These are phyloP conservation scores for Etheostoma spectabile DNA, from an alignment of 2,113 vertebrate species.

Conservation along the genomic window DNA sequence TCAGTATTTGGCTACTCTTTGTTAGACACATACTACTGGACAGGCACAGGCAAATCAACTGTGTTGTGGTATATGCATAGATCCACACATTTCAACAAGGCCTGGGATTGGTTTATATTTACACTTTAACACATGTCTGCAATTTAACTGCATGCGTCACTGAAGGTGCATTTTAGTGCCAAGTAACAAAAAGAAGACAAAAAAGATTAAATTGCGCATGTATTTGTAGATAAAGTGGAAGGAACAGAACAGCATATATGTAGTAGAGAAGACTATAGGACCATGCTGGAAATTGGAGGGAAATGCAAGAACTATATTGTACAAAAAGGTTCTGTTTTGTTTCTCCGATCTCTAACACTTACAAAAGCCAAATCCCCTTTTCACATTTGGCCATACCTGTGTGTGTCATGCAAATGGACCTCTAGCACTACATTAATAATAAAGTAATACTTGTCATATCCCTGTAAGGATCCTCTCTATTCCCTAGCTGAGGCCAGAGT, in stretches of 20 bases:
- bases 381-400: not conserved
- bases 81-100: not conserved
- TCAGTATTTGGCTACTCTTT: not conserved
- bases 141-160: not conserved
- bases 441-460: slow-evolving; percentile 10
- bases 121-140: not conserved
- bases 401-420: slow-evolving; percentile 23
- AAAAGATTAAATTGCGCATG: not conserved
- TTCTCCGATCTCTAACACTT: slow-evolving; percentile 1
- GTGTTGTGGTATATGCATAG: not conserved
- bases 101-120: not conserved
- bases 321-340: not conserved
- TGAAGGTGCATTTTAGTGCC: not conserved
- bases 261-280: not conserved
- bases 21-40: not conserved
- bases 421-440: slow-evolving; percentile 29
- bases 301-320: not conserved
- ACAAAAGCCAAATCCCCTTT: slow-evolving; percentile 8
- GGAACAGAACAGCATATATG: not conserved
- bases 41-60: not conserved
- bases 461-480: slow-evolving; percentile 7
- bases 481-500: slow-evolving; percentile 26
- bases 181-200: not conserved
- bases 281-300: not conserved
- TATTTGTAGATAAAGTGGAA: not conserved